These are phyloP conservation scores for Drosophila ercepeae DNA, from an alignment of 1,140 invertebrate species.

Conservation along the genomic window DNA sequence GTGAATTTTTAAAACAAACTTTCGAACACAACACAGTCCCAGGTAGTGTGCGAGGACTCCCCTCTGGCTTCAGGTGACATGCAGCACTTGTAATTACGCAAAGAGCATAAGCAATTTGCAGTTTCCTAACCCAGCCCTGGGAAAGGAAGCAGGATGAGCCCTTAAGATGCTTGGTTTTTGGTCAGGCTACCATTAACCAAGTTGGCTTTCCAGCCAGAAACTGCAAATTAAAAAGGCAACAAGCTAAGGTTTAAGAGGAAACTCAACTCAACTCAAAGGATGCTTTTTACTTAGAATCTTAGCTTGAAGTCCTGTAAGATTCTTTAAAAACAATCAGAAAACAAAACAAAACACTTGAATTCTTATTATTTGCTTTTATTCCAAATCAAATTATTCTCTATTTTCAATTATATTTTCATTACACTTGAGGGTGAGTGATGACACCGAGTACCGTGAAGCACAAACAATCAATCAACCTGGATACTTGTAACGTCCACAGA, in stretches of 20 bases:
- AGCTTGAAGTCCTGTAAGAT: no score
- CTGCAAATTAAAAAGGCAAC: constrained; percentile 27
- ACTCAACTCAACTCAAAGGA: no score
- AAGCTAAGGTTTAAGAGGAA: no score
- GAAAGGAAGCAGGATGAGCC: constrained; percentile 16
- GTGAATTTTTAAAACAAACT: constrained; percentile 68
- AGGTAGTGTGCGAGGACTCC: constrained; percentile 28
- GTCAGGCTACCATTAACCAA: constrained; percentile 15
- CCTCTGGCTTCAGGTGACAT: constrained; percentile 25
- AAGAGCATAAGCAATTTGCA: constrained; percentile 71
- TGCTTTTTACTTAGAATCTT: no score
- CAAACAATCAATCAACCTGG: constrained; percentile 23
- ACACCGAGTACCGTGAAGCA: neutral
- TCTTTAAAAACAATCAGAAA: no score
- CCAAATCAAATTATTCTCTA: neutral
- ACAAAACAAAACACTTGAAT: no score
- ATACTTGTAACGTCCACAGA: constrained; percentile 17
- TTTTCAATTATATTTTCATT: neutral
- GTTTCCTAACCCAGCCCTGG: constrained; percentile 40
- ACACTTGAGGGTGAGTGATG: neutral
- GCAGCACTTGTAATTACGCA: constrained; percentile 64
- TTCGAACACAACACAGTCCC: constrained; percentile 7
- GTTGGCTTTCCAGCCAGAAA: neutral
- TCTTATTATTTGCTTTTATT: neutral
- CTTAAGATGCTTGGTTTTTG: constrained; percentile 43